Evolutionary conservation across 30 jellyfish, hydroid and myxozoan genomes (phyloP).

Genomic region (Catostylus mosaicus): DNA sequence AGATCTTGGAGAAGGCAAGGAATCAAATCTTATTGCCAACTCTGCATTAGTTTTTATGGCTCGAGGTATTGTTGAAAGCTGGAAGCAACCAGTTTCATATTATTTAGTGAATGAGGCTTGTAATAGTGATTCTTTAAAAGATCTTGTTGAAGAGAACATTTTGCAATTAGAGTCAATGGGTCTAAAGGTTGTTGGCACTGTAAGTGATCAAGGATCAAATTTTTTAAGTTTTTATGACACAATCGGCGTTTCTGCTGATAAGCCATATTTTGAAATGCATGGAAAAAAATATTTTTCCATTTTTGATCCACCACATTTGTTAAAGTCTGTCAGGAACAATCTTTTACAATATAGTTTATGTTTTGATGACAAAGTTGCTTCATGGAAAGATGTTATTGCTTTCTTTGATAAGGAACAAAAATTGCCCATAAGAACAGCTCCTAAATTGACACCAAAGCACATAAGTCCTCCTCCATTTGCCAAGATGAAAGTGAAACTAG

Average conservation of each 20-base stretch:
- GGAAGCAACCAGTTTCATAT: constrained; percentile 59
- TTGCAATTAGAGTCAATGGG: constrained; percentile 40
- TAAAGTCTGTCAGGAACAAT: constrained; percentile 48
- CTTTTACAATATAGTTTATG: constrained; percentile 15
- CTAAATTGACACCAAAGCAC: constrained; percentile 44
- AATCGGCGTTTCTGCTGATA: constrained; percentile 29
- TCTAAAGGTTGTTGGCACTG: constrained; percentile 29
- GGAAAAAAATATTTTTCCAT: constrained; percentile 20
- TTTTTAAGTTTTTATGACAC: constrained; percentile 1
- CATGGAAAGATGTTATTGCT: constrained; percentile 23
- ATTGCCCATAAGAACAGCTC: constrained; percentile 63
- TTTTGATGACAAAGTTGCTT: constrained; percentile 17
- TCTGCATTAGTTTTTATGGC: constrained; percentile 51
- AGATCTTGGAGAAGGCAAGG: constrained; percentile 41
- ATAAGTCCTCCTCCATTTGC: constrained; percentile 20
- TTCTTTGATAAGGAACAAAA: constrained; percentile 40
- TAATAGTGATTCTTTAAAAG: constrained; percentile 7
- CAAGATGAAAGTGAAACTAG: constrained; percentile 50
- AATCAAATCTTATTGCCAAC: constrained; percentile 26
- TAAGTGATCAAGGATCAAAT: constrained; percentile 49
- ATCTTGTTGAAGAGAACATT: constrained; percentile 5
- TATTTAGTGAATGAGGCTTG: constrained; percentile 40
- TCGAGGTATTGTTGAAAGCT: constrained; percentile 21
- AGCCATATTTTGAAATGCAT: constrained; percentile 47
- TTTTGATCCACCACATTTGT: constrained; percentile 46